phyloP scores from a whole-genome alignment of 2,797 vertebrate genomes.

The Paratrypauchen microcephalus region DNA sequence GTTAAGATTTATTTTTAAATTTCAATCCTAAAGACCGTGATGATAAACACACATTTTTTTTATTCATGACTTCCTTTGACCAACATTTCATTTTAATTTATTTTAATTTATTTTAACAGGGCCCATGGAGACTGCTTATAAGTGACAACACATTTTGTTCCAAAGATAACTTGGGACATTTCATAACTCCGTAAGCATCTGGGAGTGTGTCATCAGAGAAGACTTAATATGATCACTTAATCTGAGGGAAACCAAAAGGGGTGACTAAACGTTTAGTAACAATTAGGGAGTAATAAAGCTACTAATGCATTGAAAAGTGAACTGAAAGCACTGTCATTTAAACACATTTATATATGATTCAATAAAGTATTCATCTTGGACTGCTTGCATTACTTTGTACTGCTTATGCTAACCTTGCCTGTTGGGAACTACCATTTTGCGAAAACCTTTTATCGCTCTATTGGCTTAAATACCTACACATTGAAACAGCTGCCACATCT shows the following conservation, averaged over 20 bases:
- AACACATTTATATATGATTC: background rate
- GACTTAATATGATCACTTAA: constrained; percentile 24
- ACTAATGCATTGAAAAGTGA: constrained; percentile 1
- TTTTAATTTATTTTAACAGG: background rate
- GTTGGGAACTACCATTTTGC: constrained; percentile 14
- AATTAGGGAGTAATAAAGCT: constrained; percentile 10
- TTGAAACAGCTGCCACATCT: constrained; percentile 25
- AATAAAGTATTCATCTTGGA: background rate
- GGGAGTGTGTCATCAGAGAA: constrained; percentile 15
- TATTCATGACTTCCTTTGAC: background rate
- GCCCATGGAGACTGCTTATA: background rate
- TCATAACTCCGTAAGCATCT: constrained; percentile 11
- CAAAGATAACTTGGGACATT: constrained; percentile 6
- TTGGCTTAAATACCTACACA: constrained; percentile 22
- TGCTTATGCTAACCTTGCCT: constrained; percentile 16
- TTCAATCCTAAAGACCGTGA: background rate
- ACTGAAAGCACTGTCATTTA: background rate
- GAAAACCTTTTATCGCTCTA: constrained; percentile 19
- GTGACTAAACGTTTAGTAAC: constrained; percentile 6
- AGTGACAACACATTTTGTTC: constrained; percentile 24
- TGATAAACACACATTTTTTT: background rate
- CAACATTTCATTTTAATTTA: background rate
- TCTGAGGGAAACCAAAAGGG: constrained; percentile 12
- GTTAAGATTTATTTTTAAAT: background rate
- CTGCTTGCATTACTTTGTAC: constrained; percentile 2